Conservation (phyloP, 2,797 vertebrate species). For the Sebastes wilsoni region DNA sequence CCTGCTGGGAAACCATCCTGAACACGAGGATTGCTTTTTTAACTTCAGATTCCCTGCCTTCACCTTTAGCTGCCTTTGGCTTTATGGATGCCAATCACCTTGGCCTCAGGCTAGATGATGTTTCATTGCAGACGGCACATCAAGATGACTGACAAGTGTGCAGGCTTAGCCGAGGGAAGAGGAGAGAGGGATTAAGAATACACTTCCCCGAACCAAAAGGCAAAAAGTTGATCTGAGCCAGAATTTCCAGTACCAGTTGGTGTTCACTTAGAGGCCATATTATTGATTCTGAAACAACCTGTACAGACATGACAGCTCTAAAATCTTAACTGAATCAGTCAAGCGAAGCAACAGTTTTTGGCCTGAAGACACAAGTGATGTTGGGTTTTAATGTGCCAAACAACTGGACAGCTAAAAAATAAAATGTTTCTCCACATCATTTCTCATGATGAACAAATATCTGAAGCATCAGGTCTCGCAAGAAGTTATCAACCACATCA, state of each 20-base stretch:
- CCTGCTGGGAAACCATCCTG: background rate
- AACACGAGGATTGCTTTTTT: background rate
- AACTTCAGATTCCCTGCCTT: constrained; percentile 9
- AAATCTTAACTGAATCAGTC: background rate
- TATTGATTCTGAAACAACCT: background rate
- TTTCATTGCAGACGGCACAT: constrained; percentile 5
- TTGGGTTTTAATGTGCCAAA: background rate
- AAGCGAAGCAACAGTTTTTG: background rate
- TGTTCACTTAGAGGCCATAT: background rate
- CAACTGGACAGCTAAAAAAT: background rate
- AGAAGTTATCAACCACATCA: background rate
- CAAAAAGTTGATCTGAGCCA: background rate
- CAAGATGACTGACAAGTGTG: constrained; percentile 15
- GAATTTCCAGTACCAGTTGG: background rate
- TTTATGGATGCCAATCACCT: background rate
- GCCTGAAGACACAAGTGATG: background rate
- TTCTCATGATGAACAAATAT: background rate
- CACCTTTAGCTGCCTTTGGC: background rate
- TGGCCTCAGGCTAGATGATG: background rate
- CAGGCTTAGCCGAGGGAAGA: background rate
- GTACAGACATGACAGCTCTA: background rate
- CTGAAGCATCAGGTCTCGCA: background rate
- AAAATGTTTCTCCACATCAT: background rate
- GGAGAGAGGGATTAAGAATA: background rate
- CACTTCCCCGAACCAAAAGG: background rate